A percentile compares a stretch with the other conserved stretches of the same genome.
These are phyloP conservation scores for Drosophila silvestris DNA, from an alignment of 2,888 invertebrate genomes.

Conservation along the genomic window DNA sequence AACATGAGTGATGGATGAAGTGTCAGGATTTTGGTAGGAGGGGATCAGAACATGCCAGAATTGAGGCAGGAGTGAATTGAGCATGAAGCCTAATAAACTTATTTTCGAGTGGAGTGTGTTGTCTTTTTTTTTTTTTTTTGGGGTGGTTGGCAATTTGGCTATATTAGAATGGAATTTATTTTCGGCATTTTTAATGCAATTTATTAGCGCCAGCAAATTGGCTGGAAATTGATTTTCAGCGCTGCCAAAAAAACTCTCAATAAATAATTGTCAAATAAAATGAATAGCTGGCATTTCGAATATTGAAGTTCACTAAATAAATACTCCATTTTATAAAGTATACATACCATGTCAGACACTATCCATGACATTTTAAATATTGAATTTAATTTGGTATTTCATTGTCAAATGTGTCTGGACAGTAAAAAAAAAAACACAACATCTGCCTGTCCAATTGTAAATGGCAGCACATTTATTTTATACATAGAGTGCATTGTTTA, in stretches of 20 bases:
- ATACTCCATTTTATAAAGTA: conserved; percentile 7
- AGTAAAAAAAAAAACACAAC: neutral
- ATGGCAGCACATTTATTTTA: conserved; percentile 72
- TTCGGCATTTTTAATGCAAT: conserved; percentile 75
- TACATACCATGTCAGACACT: conserved; percentile 8
- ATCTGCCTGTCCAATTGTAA: conserved; percentile 60
- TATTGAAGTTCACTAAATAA: conserved; percentile 21
- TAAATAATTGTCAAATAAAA: conserved; percentile 28
- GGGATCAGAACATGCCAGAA: conserved; percentile 5
- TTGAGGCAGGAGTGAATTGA: neutral
- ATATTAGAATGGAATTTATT: conserved; percentile 62
- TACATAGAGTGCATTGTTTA: conserved; percentile 47
- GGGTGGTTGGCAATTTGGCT: conserved; percentile 48
- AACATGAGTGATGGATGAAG: conserved; percentile 63
- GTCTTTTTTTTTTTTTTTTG: neutral
- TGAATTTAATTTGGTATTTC: conserved; percentile 56
- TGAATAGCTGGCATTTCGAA: conserved; percentile 45
- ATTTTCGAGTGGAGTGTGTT: conserved; percentile 20
- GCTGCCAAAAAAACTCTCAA: neutral
- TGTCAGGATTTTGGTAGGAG: conserved; percentile 35
- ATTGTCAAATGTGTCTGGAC: conserved; percentile 42
- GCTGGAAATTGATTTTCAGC: conserved; percentile 71
- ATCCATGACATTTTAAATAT: conserved; percentile 65
- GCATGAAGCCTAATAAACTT: conserved; percentile 8
- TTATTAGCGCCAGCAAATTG: conserved; percentile 74